Evolutionary conservation across 2,113 vertebrate species (phyloP), one percentile per base, ranked within the genome.

Genomic region (Saccopteryx leptura): DNA sequence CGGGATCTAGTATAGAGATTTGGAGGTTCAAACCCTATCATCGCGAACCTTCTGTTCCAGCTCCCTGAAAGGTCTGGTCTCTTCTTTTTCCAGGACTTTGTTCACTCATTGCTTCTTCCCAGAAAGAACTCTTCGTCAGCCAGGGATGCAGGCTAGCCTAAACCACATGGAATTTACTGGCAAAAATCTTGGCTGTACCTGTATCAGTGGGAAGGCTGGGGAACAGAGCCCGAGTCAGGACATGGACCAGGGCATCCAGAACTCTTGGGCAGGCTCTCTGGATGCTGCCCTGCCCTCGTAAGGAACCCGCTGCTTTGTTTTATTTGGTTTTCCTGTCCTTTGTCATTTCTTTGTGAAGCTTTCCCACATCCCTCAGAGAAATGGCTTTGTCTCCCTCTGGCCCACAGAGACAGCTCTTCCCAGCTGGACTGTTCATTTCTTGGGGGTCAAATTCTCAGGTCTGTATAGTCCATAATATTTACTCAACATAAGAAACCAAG

Each of bases 201-300:
- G 12, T 58, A 6, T 46, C 10, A 24, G 31, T 0, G 31, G n/a
- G 24, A 61, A 86, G 56, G 18, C 46, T 52, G 50, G 17, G 63
- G 9, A 65, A 48, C 14, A 28, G 52, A 65, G 48, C 19, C 23
- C 8, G 33, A 23, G n/a, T 52, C 5, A 6, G 33, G 39, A 26
- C 11, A 19, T 17, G 31, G 39, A 17, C 9, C 2, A 4, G 65
- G 66, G 19, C 21, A 4, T 1, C 31, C 17, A 2, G 28, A 2
- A 4, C 11, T 14, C n/a, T 1, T 7, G 56, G 21, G 56, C 39
- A 4, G 31, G 14, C 24, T 33, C n/a, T 9, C 24, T 2, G 26
- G 72, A 10, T 50, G 13, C 65, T 68, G 48, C 54, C 61, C 4
- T 0, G 0, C 54, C 61, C 4, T 0, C 0, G 24, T 12, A 58